phyloP scores from a whole-genome alignment of 2,888 invertebrate genomes.

The Eupithecia vulgata region DNA sequence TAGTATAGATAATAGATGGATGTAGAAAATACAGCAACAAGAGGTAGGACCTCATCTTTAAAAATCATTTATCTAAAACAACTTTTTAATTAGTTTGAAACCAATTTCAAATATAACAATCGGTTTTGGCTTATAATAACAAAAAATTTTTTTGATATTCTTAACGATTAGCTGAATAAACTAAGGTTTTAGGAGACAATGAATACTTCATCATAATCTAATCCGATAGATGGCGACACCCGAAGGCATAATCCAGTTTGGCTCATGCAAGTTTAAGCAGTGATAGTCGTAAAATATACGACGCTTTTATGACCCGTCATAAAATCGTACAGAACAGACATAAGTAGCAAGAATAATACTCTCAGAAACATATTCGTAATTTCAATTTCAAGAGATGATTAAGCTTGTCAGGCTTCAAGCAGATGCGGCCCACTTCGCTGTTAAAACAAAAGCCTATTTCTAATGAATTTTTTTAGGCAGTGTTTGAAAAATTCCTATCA shows the following conservation, averaged over 20 bases:
- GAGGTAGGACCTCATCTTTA: too few species aligned
- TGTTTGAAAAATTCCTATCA: too few species aligned
- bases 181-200: background rate
- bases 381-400: slow-evolving; percentile 6
- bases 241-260: slow-evolving; percentile 27
- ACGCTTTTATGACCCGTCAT: slow-evolving; percentile 52
- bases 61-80: too few species aligned
- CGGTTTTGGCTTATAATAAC: too few species aligned
- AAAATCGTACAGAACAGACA: slow-evolving; percentile 51
- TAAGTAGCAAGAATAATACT: slow-evolving; percentile 11
- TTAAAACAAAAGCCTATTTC: too few species aligned
- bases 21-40: too few species aligned
- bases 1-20: too few species aligned
- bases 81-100: too few species aligned
- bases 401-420: background rate
- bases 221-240: slow-evolving; percentile 27
- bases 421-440: background rate
- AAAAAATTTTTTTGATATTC: too few species aligned
- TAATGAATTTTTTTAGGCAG: too few species aligned
- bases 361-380: background rate
- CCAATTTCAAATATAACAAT: too few species aligned
- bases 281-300: slow-evolving; percentile 56
- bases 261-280: slow-evolving; percentile 35
- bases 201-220: slow-evolving; percentile 16
- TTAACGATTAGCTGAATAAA: background rate